Conservation (phyloP, 2,113 vertebrate genomes). For the Colaptes auratus region DNA sequence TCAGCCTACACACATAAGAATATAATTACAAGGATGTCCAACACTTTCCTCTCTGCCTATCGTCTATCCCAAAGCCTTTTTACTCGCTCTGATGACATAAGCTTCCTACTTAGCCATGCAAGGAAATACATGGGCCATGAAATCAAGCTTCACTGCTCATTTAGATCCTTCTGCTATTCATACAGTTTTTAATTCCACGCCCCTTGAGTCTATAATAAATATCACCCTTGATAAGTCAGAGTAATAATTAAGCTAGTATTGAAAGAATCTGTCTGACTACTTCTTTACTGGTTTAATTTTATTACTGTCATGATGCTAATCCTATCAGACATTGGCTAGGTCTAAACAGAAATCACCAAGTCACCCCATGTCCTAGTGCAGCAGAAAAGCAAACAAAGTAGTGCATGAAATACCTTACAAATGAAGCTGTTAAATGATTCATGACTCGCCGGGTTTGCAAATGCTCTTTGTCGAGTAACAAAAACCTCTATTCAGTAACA, state of each 20-base stretch:
- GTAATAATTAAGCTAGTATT: constrained; percentile 45
- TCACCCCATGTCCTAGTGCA: not conserved
- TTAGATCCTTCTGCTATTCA: constrained; percentile 12
- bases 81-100: not conserved
- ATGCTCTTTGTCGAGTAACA: constrained; percentile 14
- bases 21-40: not conserved
- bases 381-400: constrained; percentile 8
- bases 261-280: constrained; percentile 30
- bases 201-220: constrained; percentile 43
- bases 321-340: not conserved
- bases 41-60: not conserved
- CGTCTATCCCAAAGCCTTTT: not conserved
- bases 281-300: constrained; percentile 63
- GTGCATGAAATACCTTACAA: not conserved
- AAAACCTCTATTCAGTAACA: not conserved
- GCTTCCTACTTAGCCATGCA: not conserved
- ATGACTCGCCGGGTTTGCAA: not conserved
- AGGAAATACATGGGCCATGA: not conserved
- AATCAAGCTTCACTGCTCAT: not conserved
- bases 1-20: not conserved
- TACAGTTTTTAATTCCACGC: not conserved
- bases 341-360: constrained; percentile 34
- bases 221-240: not conserved
- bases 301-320: constrained; percentile 26
- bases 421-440: constrained; percentile 35